Evolutionary conservation across 2,888 invertebrate species (phyloP).

Genomic region (Cheilosia grossa): DNA sequence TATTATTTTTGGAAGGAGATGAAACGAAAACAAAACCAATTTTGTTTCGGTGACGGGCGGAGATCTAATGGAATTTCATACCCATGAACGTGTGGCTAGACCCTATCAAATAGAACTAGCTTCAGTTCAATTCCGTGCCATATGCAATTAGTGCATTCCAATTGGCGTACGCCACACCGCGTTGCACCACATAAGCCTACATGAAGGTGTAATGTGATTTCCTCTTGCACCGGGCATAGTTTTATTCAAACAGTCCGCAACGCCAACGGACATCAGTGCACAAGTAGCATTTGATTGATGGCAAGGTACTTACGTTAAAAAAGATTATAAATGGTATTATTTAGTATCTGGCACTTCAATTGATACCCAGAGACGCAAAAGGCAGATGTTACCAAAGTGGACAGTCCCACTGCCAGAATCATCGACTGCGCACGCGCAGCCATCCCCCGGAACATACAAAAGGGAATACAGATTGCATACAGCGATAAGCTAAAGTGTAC

Average conservation of each 20-base stretch:
- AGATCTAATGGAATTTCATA: no score
- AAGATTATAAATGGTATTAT: slow-evolving; percentile 70
- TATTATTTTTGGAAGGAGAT: no score
- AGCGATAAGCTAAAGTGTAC: slow-evolving; percentile 42
- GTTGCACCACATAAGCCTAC: slow-evolving; percentile 3
- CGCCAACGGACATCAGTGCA: slow-evolving; percentile 46
- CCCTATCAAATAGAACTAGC: no score
- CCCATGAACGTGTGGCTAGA: no score
- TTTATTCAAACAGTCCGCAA: slow-evolving; percentile 6
- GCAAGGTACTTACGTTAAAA: slow-evolving; percentile 67
- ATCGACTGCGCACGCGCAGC: background rate
- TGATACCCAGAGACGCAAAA: slow-evolving; percentile 55
- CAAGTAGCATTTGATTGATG: slow-evolving; percentile 62
- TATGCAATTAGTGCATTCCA: no score
- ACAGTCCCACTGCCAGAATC: background rate
- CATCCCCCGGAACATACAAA: slow-evolving; percentile 12
- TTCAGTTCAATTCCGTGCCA: no score
- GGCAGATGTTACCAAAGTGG: slow-evolving; percentile 39
- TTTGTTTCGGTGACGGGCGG: no score
- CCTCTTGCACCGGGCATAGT: background rate
- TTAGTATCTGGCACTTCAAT: slow-evolving; percentile 67
- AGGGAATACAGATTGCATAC: slow-evolving; percentile 33
- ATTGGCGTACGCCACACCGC: no score
- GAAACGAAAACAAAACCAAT: no score
- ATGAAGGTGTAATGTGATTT: slow-evolving; percentile 26